A percentile compares a stretch with the other conserved stretches of the same genome.
phyloP scores from a whole-genome alignment of 2,113 vertebrate species.

The Myiozetetes cayanensis region DNA sequence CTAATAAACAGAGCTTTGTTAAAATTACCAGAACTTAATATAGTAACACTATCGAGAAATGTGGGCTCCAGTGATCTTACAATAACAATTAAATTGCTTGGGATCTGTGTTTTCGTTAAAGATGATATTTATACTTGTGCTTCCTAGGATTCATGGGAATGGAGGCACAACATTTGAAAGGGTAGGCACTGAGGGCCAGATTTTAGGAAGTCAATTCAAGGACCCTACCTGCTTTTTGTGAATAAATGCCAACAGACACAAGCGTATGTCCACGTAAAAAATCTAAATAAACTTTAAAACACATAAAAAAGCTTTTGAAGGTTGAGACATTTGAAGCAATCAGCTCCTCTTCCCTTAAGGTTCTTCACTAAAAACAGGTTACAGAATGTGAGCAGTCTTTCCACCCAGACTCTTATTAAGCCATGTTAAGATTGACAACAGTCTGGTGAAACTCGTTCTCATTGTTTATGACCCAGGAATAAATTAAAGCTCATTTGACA shows the following conservation, averaged over 20 bases:
- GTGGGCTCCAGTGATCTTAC: background rate
- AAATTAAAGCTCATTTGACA: background rate
- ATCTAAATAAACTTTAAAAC: background rate
- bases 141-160: background rate
- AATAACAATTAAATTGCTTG: constrained; percentile 7
- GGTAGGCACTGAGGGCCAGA: background rate
- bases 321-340: background rate
- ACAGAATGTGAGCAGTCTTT: background rate
- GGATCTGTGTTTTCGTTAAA: background rate
- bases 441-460: background rate
- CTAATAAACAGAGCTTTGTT: constrained; percentile 46
- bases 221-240: background rate
- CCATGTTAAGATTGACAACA: background rate
- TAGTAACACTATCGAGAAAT: constrained; percentile 19
- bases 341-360: background rate
- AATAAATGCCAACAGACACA: background rate
- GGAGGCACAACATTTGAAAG: background rate
- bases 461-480: background rate
- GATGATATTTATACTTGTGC: background rate
- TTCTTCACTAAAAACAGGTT: background rate
- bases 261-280: background rate
- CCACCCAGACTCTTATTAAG: background rate
- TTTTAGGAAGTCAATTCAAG: background rate
- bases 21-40: constrained; percentile 11
- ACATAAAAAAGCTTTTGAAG: background rate